Percentiles rank a stretch among this genome's conserved stretches.
Evolutionary conservation across 2,888 invertebrate species (phyloP).

Genomic region (Deladenus siricidicola): DNA sequence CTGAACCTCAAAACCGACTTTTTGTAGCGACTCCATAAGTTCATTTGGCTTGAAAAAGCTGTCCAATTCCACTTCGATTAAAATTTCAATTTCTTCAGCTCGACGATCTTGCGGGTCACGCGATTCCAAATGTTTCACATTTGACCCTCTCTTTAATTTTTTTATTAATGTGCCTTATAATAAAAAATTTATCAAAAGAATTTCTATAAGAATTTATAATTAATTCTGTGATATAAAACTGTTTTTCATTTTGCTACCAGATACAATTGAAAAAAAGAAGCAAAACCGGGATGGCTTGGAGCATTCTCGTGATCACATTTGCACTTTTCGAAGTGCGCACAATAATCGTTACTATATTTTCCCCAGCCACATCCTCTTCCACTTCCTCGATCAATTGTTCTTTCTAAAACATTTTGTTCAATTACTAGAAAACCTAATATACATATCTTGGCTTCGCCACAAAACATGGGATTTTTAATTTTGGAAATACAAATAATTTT

Average conservation of each 20-base stretch:
- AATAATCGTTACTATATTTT: conserved; percentile 41
- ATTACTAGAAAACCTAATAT: too few species aligned
- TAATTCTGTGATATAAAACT: too few species aligned
- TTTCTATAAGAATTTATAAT: too few species aligned
- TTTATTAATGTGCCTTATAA: neutral
- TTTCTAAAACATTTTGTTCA: too few species aligned
- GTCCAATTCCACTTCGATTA: conserved; percentile 29
- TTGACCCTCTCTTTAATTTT: conserved; percentile 20
- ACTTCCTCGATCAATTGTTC: conserved; percentile 34
- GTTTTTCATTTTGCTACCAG: too few species aligned
- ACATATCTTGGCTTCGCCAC: too few species aligned
- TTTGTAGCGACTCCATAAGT: conserved; percentile 36
- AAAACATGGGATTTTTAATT: too few species aligned
- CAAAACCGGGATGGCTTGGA: conserved; percentile 41
- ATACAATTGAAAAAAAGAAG: too few species aligned
- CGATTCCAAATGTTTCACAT: conserved; percentile 35
- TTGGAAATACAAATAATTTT: too few species aligned
- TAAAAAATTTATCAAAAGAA: too few species aligned
- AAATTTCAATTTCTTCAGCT: conserved; percentile 29
- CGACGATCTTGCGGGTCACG: conserved; percentile 28
- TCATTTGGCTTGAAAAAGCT: conserved; percentile 17
- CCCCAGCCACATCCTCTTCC: conserved; percentile 41
- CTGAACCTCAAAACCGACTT: conserved; percentile 39
- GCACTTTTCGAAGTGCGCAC: conserved; percentile 33
- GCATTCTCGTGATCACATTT: conserved; percentile 31